phyloP scores from a whole-genome alignment of 2,797 vertebrate species.

The Cryptoprocta ferox region DNA sequence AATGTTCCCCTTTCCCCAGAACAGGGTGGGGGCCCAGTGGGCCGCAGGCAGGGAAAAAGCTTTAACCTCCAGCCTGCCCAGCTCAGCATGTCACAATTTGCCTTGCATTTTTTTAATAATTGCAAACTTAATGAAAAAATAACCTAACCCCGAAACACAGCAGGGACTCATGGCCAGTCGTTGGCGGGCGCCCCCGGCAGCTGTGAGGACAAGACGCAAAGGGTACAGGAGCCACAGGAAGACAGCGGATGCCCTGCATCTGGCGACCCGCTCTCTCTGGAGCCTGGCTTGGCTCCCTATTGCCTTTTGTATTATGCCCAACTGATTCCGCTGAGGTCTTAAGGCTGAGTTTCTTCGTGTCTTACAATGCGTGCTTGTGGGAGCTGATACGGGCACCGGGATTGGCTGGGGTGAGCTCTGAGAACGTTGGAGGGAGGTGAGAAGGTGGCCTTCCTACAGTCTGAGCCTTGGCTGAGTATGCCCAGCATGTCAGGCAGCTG shows the following conservation, averaged over 20 bases:
- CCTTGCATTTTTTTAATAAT: conserved; percentile 74
- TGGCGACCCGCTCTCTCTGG: not conserved
- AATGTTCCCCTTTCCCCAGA: conserved; percentile 76
- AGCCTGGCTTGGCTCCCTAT: not conserved
- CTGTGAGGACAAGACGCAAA: not conserved
- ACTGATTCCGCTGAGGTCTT: not conserved
- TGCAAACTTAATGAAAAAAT: conserved; percentile 83
- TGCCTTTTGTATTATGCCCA: not conserved
- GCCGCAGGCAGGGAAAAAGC: conserved; percentile 79
- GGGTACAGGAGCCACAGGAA: not conserved
- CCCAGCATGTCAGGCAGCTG: not conserved
- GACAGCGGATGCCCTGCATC: not conserved
- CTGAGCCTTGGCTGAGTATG: not conserved
- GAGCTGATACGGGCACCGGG: not conserved
- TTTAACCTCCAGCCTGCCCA: conserved; percentile 60
- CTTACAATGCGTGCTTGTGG: no score
- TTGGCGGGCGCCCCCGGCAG: not conserved
- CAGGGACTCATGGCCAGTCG: conserved; percentile 27
- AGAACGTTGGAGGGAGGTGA: not conserved
- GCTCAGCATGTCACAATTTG: conserved; percentile 55
- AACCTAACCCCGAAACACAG: conserved; percentile 57
- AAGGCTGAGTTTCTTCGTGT: not conserved
- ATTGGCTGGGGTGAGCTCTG: not conserved
- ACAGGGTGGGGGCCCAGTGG: conserved; percentile 64
- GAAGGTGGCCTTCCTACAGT: not conserved